These are phyloP conservation scores for Gallinago jamesoni DNA, from an alignment of 2,113 vertebrate species.

Conservation along the genomic window DNA sequence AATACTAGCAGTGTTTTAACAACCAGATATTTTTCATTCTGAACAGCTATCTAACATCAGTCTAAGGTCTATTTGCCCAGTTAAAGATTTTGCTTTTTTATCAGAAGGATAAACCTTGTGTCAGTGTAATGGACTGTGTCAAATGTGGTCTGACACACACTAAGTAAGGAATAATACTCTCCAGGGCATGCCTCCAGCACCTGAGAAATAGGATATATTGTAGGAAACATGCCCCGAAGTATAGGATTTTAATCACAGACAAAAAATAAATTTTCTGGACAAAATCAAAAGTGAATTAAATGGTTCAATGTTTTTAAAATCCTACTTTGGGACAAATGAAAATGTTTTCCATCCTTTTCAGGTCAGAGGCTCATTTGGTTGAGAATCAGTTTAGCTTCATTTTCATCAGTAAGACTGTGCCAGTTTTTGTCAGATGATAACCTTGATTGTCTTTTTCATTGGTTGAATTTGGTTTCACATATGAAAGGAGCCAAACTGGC, in stretches of 20 bases:
- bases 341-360: background rate
- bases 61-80: background rate
- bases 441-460: background rate
- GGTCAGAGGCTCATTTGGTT: background rate
- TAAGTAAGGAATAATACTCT: constrained; percentile 52
- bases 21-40: background rate
- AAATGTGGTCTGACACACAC: constrained; percentile 53
- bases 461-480: background rate
- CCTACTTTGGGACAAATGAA: background rate
- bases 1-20: background rate
- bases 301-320: background rate
- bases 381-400: background rate
- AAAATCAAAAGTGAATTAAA: constrained; percentile 23
- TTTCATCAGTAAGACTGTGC: background rate
- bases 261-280: background rate
- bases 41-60: background rate
- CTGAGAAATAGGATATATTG: constrained; percentile 40
- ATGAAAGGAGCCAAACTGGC: background rate
- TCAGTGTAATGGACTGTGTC: constrained; percentile 50
- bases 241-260: background rate
- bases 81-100: constrained; percentile 30
- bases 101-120: constrained; percentile 40
- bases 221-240: constrained; percentile 16
- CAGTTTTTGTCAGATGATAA: background rate
- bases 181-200: constrained; percentile 40